Percentiles rank a stretch among this genome's conserved stretches.
Conservation (phyloP, 2,888 invertebrate species). For the Bhutanitis thaidina region DNA sequence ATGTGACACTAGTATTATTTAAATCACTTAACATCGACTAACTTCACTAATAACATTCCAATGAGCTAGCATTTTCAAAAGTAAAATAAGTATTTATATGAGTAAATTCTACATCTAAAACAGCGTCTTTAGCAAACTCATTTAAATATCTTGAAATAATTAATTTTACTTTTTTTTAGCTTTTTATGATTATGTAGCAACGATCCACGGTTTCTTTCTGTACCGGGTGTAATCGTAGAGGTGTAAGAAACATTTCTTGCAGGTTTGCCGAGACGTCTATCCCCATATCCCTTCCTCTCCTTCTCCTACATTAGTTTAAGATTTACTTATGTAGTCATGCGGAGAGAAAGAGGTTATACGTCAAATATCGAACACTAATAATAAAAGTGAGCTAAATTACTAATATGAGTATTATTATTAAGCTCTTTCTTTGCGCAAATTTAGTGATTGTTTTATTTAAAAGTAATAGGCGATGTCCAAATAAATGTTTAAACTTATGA, state of each 20-base stretch:
- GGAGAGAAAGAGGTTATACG: slow-evolving; percentile 4
- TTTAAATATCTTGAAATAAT: no score
- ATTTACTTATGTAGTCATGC: slow-evolving; percentile 14
- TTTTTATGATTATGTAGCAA: slow-evolving; percentile 33
- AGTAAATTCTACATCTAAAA: no score
- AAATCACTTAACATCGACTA: no score
- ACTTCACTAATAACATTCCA: not conserved
- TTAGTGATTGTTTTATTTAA: not conserved
- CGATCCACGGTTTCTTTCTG: slow-evolving; percentile 30
- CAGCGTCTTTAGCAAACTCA: no score
- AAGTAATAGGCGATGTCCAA: slow-evolving; percentile 16
- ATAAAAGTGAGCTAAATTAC: no score
- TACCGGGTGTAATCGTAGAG: slow-evolving; percentile 29
- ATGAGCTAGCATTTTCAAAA: not conserved
- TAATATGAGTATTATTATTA: not conserved
- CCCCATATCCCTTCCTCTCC: slow-evolving; percentile 29
- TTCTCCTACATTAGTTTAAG: slow-evolving; percentile 25
- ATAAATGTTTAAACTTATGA: slow-evolving; percentile 12
- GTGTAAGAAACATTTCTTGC: slow-evolving; percentile 42
- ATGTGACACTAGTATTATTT: no score
- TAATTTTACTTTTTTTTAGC: slow-evolving; percentile 23
- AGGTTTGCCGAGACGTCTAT: slow-evolving; percentile 53
- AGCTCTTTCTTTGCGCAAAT: slow-evolving; percentile 14
- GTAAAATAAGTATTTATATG: no score
- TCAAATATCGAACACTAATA: no score